Evolutionary conservation across 2,888 invertebrate species (phyloP).

Genomic region (Lasioglossum oenotherae): DNA sequence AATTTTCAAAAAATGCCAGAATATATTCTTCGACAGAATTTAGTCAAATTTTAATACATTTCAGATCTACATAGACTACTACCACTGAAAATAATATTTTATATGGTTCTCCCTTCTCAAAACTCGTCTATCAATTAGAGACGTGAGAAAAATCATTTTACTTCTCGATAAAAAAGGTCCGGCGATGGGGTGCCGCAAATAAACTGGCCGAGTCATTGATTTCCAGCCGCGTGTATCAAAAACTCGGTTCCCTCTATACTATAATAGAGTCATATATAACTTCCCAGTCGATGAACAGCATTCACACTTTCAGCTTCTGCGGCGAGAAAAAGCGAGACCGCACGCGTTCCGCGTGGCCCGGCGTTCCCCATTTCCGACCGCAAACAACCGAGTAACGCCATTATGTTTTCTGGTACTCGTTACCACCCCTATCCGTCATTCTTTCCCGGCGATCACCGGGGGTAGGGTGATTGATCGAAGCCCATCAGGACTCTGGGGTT

Average conservation of each 20-base stretch:
- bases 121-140: no score
- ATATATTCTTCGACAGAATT: no score
- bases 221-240: not conserved
- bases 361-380: slow-evolving; percentile 1
- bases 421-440: slow-evolving; percentile 7
- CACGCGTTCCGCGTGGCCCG: not conserved
- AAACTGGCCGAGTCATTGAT: not conserved
- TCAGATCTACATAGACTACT: no score
- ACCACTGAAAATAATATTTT: no score
- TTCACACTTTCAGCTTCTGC: not conserved
- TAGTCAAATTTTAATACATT: no score
- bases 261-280: slow-evolving; percentile 7
- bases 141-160: no score
- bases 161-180: not conserved
- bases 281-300: not conserved
- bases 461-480: slow-evolving; percentile 30
- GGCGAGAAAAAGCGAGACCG: not conserved
- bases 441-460: not conserved
- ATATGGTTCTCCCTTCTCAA: no score
- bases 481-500: not conserved
- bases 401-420: slow-evolving; percentile 9
- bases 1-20: no score
- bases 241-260: not conserved
- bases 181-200: not conserved
- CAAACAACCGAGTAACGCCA: not conserved